phyloP scores from a whole-genome alignment of 1,140 invertebrate genomes.

The Patella vulgata region DNA sequence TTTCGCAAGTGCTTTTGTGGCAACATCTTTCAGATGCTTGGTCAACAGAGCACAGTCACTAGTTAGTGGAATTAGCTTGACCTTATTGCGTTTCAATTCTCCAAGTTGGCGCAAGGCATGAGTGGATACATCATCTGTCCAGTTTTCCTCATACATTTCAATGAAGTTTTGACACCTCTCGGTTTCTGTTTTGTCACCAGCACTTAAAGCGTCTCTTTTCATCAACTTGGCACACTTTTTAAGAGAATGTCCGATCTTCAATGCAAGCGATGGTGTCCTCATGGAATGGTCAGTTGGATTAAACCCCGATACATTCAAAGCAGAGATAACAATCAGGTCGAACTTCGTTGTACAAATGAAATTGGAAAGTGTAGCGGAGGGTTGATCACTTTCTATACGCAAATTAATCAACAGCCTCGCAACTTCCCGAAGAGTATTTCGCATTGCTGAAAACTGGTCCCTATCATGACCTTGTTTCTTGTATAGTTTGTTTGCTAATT shows the following conservation, averaged over 20 bases:
- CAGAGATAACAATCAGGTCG: background rate
- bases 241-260: background rate
- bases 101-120: conserved; percentile 10
- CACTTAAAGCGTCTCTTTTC: conserved; percentile 6
- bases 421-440: conserved; percentile 17
- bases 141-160: conserved; percentile 6
- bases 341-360: background rate
- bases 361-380: background rate
- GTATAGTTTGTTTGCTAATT: background rate
- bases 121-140: conserved; percentile 7
- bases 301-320: background rate
- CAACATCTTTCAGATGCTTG: background rate
- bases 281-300: background rate
- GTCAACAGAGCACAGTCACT: conserved; percentile 4
- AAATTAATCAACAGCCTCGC: conserved; percentile 1
- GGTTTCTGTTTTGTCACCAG: background rate
- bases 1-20: conserved; percentile 1
- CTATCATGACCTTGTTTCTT: conserved; percentile 12
- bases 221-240: background rate
- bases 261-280: background rate
- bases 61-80: conserved; percentile 5
- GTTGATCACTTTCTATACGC: background rate
- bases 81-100: conserved; percentile 1
- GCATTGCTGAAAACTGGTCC: conserved; percentile 6
- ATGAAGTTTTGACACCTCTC: background rate